Evolutionary conservation across 2,888 invertebrate species (phyloP).

Genomic region (Chromoteleia sp.): DNA sequence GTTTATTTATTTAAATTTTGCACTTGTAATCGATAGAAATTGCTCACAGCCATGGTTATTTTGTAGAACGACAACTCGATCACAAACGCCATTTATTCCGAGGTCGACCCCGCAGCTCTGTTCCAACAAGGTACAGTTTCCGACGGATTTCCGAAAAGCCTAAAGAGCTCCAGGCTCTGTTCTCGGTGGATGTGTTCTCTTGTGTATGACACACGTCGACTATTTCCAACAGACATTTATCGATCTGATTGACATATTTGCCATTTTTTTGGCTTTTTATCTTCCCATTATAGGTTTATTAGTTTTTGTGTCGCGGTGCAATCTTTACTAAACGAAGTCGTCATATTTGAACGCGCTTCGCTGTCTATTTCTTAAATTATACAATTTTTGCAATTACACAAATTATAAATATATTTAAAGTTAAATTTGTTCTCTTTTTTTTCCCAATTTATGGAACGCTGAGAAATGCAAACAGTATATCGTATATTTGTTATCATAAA

Average conservation of each 20-base stretch:
- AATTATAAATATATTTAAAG: too few relatives aligned
- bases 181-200: constrained; percentile 33
- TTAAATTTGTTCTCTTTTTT: too few relatives aligned
- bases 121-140: constrained; percentile 72
- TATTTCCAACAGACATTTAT: constrained; percentile 59
- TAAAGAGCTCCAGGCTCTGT: constrained; percentile 71
- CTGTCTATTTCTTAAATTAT: too few relatives aligned
- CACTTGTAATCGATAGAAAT: constrained; percentile 53
- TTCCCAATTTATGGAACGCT: too few relatives aligned
- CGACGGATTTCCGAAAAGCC: constrained; percentile 76
- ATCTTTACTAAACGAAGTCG: neutral
- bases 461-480: too few relatives aligned
- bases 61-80: constrained; percentile 68
- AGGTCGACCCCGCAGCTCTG: constrained; percentile 72
- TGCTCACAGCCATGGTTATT: constrained; percentile 39
- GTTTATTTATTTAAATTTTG: constrained; percentile 60
- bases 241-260: constrained; percentile 61
- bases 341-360: too few relatives aligned
- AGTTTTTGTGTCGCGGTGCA: constrained; percentile 6
- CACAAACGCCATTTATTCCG: constrained; percentile 74
- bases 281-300: constrained; percentile 25
- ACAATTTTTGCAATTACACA: too few relatives aligned
- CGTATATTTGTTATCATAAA: too few relatives aligned
- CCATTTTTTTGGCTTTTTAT: constrained; percentile 50
- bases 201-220: constrained; percentile 61